Conservation (phyloP, 1,140 invertebrate genomes). For the Marisa cornuarietis region DNA sequence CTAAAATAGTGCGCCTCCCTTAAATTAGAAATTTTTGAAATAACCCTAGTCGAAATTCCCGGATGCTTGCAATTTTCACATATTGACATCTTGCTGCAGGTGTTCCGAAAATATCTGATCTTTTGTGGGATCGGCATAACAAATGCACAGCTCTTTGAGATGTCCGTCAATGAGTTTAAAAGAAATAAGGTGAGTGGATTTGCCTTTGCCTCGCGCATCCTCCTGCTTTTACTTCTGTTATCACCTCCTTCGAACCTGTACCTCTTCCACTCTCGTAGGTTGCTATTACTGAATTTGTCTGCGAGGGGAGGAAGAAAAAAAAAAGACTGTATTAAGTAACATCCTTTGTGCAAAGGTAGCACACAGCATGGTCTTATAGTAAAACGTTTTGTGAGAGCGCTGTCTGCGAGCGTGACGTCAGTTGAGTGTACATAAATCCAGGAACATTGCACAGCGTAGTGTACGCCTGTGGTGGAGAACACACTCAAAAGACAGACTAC, state of each 20-base stretch:
- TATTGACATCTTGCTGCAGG: slow-evolving; percentile 65
- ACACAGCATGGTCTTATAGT: no score
- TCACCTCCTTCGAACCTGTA: not conserved
- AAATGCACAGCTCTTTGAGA: slow-evolving; percentile 95
- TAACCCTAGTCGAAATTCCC: not conserved
- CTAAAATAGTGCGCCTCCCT: not conserved
- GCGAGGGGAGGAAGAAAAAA: no score
- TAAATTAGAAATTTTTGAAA: no score
- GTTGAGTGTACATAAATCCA: no score
- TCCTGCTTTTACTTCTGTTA: not conserved
- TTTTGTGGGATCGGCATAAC: slow-evolving; percentile 98
- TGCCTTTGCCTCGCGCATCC: not conserved
- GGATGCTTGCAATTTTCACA: not conserved
- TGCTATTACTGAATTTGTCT: not conserved
- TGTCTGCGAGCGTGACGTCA: no score
- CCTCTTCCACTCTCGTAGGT: not conserved
- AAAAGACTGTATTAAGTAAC: no score
- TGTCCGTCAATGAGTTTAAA: slow-evolving; percentile 91
- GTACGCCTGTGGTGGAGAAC: no score
- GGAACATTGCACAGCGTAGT: no score
- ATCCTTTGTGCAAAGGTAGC: no score
- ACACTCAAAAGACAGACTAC: no score
- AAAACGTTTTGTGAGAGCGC: no score
- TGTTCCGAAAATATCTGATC: slow-evolving; percentile 91
- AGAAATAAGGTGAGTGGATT: slow-evolving; percentile 81